Evolutionary conservation across 2,113 vertebrate genomes (phyloP).

Genomic region (cat (Felis catus)): F.catus_Fca126_mat1.0 CM031425.1:16910501-16911000

Average conservation of each 20-base stretch:
- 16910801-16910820: neutral
- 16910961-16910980: neutral
- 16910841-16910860: neutral
- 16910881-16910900: neutral
- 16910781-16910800: constrained; percentile 12
- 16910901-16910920: neutral
- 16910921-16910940: neutral
- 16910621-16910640: neutral
- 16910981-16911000: constrained; percentile 32
- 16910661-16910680: neutral
- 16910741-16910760: neutral
- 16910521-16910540: neutral
- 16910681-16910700: neutral
- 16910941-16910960: neutral
- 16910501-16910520: neutral
- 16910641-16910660: neutral
- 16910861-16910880: neutral
- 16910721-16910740: constrained; percentile 7
- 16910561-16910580: neutral
- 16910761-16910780: neutral
- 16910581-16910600: neutral
- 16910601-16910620: neutral
- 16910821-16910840: neutral
- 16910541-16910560: neutral
- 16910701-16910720: neutral